Percentiles rank a stretch among this genome's conserved stretches.
Conservation (phyloP, 2,113 vertebrate genomes). For the Pampusana beccarii region DNA sequence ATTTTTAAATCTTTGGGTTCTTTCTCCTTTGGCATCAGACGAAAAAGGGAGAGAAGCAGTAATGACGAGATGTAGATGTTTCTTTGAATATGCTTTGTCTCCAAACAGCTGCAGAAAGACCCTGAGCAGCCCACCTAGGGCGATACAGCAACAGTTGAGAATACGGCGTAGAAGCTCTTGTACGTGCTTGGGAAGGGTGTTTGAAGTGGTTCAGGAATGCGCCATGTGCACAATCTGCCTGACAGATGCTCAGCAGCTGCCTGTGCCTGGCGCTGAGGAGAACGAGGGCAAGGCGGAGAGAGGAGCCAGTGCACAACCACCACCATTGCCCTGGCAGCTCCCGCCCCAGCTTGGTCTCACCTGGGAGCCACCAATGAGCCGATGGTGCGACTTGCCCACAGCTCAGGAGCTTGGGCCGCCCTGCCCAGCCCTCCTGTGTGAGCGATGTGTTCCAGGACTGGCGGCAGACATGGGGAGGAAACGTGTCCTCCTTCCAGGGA, state of each 20-base stretch:
- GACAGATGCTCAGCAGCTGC: background rate
- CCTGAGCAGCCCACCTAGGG: background rate
- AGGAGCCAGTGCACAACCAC: background rate
- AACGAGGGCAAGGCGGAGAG: background rate
- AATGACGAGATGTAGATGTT: background rate
- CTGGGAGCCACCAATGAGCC: background rate
- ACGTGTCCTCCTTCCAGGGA: fast-evolving
- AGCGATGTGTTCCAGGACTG: background rate
- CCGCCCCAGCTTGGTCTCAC: background rate
- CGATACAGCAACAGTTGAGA: fast-evolving
- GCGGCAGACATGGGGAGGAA: background rate
- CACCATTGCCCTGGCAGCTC: background rate
- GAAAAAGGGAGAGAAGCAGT: background rate
- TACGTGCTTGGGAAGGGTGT: background rate
- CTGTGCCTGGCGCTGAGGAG: fast-evolving
- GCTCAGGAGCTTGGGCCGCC: fast-evolving
- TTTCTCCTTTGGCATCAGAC: background rate
- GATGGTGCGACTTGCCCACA: background rate
- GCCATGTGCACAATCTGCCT: background rate
- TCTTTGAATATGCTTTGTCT: background rate
- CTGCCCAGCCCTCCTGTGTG: background rate
- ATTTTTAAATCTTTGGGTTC: background rate
- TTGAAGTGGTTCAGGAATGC: background rate
- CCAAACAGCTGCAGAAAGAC: background rate
- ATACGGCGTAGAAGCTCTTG: background rate